Conservation (phyloP, 1,140 invertebrate genomes). For the Leptoteleia sp. region DNA sequence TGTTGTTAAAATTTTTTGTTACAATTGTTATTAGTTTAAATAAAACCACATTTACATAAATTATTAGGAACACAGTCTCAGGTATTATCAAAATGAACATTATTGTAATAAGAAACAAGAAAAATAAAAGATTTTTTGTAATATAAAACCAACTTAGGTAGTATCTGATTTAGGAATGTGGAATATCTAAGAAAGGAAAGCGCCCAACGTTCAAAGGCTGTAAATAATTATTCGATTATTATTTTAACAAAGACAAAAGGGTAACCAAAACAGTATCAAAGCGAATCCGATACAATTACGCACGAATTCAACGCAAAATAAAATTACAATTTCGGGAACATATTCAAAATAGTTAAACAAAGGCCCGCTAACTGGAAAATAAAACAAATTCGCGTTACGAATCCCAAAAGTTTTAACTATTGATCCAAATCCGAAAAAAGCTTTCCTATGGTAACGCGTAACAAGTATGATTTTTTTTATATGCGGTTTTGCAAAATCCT, state of each 20-base stretch:
- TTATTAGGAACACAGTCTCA: too few species aligned
- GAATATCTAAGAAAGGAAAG: too few species aligned
- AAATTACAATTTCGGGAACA: neutral
- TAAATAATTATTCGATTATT: slow-evolving; percentile 77
- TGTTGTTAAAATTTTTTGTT: too few species aligned
- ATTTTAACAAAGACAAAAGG: slow-evolving; percentile 60
- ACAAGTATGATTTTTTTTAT: slow-evolving; percentile 13
- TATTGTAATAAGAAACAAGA: too few species aligned
- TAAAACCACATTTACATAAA: too few species aligned
- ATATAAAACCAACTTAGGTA: too few species aligned
- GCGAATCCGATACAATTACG: slow-evolving; percentile 4
- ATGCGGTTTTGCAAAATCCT: slow-evolving; percentile 7
- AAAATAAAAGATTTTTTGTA: too few species aligned
- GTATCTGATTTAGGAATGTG: too few species aligned
- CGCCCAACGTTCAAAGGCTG: slow-evolving; percentile 74
- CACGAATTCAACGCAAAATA: neutral
- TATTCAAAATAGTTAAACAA: slow-evolving; percentile 3
- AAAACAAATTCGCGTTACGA: neutral
- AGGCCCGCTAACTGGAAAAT: neutral
- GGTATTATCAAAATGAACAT: too few species aligned
- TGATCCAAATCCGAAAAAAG: slow-evolving; percentile 2
- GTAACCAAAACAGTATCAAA: slow-evolving; percentile 12
- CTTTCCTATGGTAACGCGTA: slow-evolving; percentile 9
- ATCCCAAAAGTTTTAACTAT: neutral
- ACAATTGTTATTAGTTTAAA: too few species aligned